phyloP scores from a whole-genome alignment of 2,888 invertebrate genomes.

The Patella ulyssiponensis region DNA sequence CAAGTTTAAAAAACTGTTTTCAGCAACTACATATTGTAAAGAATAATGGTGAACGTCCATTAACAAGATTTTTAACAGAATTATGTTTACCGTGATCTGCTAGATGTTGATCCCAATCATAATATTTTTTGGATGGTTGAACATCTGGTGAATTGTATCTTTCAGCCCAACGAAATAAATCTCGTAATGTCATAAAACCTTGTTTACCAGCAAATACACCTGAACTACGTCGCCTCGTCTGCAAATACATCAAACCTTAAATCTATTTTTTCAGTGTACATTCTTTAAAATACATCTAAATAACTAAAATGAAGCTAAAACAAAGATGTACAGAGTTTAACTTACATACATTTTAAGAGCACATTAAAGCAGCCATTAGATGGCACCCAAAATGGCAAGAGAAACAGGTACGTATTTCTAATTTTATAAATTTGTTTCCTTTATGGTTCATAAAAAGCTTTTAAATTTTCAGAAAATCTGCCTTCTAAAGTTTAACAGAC shows the following conservation, averaged over 20 bases:
- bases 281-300: not conserved
- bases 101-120: constrained; percentile 97
- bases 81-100: constrained; percentile 79
- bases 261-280: not conserved
- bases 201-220: constrained; percentile 93
- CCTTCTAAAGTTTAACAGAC: too few relatives aligned
- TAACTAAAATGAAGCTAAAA: not conserved
- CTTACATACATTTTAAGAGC: too few relatives aligned
- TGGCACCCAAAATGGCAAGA: too few relatives aligned
- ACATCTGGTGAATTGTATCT: constrained; percentile 81
- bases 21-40: too few relatives aligned
- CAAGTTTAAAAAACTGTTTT: too few relatives aligned
- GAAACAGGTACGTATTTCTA: too few relatives aligned
- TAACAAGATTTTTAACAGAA: not conserved
- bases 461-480: too few relatives aligned
- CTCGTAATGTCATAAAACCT: constrained; percentile 91
- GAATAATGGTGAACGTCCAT: not conserved
- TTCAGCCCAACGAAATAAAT: constrained; percentile 96
- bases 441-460: too few relatives aligned
- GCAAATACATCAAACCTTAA: constrained; percentile 37
- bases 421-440: too few relatives aligned
- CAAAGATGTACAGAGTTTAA: too few relatives aligned
- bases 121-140: constrained; percentile 76
- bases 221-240: constrained; percentile 83
- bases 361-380: too few relatives aligned